Conservation (phyloP, 1,140 invertebrate genomes). For the Ceratitis capitata region DNA sequence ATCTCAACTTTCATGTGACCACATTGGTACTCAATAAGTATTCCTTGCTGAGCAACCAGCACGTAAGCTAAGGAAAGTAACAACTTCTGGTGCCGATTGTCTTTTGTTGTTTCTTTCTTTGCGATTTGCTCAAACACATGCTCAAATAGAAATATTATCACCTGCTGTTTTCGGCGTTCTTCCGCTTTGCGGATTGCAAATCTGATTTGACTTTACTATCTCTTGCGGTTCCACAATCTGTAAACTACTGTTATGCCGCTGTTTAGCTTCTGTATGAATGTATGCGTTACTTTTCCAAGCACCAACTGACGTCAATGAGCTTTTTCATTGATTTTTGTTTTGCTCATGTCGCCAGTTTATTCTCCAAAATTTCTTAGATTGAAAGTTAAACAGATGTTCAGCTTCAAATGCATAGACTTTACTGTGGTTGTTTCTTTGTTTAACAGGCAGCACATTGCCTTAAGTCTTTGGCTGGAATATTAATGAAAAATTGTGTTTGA, state of each 20-base stretch:
- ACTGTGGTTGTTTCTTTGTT: too few relatives aligned
- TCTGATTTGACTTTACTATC: background rate
- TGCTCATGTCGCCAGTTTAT: background rate
- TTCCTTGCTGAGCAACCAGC: background rate
- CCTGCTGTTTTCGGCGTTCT: background rate
- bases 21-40: too few relatives aligned
- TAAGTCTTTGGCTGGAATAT: too few relatives aligned
- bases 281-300: background rate
- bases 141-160: background rate
- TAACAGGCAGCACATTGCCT: too few relatives aligned
- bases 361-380: background rate
- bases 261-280: background rate
- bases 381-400: background rate
- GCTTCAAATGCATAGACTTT: background rate
- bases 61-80: background rate
- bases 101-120: background rate
- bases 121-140: background rate
- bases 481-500: too few relatives aligned
- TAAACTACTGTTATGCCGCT: background rate
- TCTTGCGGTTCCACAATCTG: background rate
- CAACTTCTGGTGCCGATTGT: background rate
- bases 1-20: too few relatives aligned
- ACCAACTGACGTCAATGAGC: constrained; percentile 62
- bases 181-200: background rate
- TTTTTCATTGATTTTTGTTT: constrained; percentile 63